Evolutionary conservation across 2,888 invertebrate genomes (phyloP), one percentile per base, ranked within the genome.

Genomic region (Hemistola chrysoprasaria): DNA sequence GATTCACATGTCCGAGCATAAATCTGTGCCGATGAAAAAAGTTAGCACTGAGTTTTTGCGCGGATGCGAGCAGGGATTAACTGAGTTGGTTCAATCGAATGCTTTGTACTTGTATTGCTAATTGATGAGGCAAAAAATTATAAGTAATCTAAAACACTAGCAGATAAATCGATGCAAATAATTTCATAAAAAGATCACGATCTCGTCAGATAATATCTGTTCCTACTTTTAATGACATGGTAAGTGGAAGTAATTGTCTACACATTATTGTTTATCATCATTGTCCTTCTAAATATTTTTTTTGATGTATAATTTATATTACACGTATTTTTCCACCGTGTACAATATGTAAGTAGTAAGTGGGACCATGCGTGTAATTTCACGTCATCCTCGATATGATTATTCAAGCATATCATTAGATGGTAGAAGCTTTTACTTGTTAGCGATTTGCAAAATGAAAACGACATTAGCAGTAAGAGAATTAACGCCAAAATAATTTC

Each of bases 281-380:
- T 71, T 66, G 68, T 67, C 69, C 72, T 75, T 70, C 72, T 73
- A 72, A 71, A 64, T 53, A 62, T 65, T 66, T 61, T 64, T 65
- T 62, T n/a, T n/a, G 64, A 63, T 55, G 65, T 56, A 62, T 65
- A 56, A 59, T 56, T 66, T 59, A 62, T 58, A 79, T 76, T 70
- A 78, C 75, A 62, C 55, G 52, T 53, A 70, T 73, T 73, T 70
- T 56, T 62, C 63, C 63, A 52, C 65, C 64, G 69, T 74, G 73
- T 71, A 72, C 78, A 79, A 76, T 68, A n/a, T n/a, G n/a, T 61
- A 56, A 62, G 62, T 56, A 60, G 47, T 47, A 56, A 54, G 56
- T 50, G 47, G 56, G 49, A 51, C 65, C 71, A 66, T 65, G 71
- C 71, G 63, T 79, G 63, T 72, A 74, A 76, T 77, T 69, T 62